phyloP scores from a whole-genome alignment of 2,113 vertebrate genomes.

The Halcyon senegalensis region DNA sequence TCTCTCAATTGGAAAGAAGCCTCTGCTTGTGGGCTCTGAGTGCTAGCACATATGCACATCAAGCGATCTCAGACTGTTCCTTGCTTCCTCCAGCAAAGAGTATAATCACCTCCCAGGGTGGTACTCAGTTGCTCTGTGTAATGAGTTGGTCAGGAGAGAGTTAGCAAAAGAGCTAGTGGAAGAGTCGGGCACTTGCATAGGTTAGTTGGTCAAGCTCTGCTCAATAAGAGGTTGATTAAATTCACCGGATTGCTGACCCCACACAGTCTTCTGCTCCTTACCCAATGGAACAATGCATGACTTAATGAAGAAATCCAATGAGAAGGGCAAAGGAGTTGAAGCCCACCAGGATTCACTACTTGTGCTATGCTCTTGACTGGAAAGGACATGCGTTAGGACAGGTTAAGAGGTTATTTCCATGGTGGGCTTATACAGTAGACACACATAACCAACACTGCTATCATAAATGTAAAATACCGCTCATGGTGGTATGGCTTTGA shows the following conservation, averaged over 20 bases:
- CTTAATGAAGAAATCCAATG: not conserved
- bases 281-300: not conserved
- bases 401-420: not conserved
- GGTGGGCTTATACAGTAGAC: not conserved
- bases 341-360: not conserved
- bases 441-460: not conserved
- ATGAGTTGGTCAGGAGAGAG: not conserved
- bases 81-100: not conserved
- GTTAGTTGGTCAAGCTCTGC: not conserved
- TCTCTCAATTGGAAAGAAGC: not conserved
- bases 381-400: not conserved
- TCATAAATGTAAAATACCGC: not conserved
- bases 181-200: not conserved
- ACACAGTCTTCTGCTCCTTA: not conserved
- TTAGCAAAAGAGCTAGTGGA: not conserved
- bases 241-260: not conserved
- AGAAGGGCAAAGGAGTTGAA: not conserved
- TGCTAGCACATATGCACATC: accelerated
- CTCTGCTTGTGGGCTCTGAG: not conserved
- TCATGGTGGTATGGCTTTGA: not conserved
- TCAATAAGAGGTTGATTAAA: not conserved
- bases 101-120: not conserved
- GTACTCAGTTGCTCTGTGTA: not conserved
- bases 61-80: not conserved
- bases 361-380: not conserved